These are phyloP conservation scores for Amia ocellicauda DNA, from an alignment of 2,113 vertebrate genomes.

Conservation along the genomic window DNA sequence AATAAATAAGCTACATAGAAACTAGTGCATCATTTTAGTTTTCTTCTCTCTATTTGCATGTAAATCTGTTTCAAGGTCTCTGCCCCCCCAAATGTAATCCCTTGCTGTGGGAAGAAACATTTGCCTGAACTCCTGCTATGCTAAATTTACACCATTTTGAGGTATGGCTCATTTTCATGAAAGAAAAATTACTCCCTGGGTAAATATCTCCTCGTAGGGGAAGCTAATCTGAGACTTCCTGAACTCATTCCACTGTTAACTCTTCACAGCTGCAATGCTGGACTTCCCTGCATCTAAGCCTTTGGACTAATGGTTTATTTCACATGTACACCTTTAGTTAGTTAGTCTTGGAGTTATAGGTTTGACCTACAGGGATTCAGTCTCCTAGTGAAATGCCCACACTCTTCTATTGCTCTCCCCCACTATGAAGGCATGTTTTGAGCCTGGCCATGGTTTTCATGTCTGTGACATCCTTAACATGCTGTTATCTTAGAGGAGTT, in stretches of 20 bases:
- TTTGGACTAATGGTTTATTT: no score
- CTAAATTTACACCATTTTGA: slow-evolving; percentile 1
- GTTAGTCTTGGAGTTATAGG: no score
- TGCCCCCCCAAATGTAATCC: not conserved
- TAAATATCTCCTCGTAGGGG: slow-evolving; percentile 19
- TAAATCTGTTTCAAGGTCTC: slow-evolving; percentile 1
- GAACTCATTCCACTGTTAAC: slow-evolving; percentile 34
- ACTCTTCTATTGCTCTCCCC: no score
- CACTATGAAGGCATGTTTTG: no score
- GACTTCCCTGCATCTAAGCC: slow-evolving; percentile 43
- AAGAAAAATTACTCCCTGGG: slow-evolving; percentile 21
- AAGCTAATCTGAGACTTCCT: slow-evolving; percentile 32
- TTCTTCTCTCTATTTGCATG: not conserved
- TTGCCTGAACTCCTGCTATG: not conserved
- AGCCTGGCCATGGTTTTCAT: no score
- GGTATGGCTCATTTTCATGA: slow-evolving; percentile 13
- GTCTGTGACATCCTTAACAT: no score
- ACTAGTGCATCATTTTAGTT: not conserved
- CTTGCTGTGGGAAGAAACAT: not conserved
- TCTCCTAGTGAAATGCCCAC: no score
- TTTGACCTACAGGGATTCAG: no score
- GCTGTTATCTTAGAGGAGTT: no score
- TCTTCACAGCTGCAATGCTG: slow-evolving; percentile 45
- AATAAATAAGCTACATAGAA: not conserved
- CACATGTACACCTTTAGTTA: no score